Evolutionary conservation across 64 coral and sea anemone genomes (phyloP).

Genomic region (Acropora tenuis): DNA sequence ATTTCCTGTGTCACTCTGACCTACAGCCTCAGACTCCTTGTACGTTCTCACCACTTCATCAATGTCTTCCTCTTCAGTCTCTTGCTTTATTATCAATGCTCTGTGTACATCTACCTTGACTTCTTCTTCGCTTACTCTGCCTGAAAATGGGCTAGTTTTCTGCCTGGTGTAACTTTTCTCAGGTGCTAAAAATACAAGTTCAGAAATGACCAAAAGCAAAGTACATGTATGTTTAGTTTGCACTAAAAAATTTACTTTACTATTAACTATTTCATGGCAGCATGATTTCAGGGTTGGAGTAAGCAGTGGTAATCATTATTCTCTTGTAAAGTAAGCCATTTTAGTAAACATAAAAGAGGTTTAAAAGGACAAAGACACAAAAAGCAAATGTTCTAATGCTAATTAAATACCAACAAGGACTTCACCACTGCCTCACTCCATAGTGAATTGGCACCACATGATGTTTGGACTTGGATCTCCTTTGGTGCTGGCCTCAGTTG

Average conservation of each 20-base stretch:
- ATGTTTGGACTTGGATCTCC: no score
- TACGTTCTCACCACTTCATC: conserved; percentile 84
- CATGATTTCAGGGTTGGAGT: no score
- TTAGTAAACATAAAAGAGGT: no score
- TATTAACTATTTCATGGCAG: no score
- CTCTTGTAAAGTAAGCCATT: no score
- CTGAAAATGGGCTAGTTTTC: conserved; percentile 5
- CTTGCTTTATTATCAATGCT: conserved; percentile 33
- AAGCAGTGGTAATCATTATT: no score
- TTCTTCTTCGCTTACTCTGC: conserved; percentile 18
- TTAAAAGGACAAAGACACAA: background rate
- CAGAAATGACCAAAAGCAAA: background rate
- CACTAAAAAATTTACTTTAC: no score
- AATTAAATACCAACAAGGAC: background rate
- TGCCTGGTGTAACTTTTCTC: background rate
- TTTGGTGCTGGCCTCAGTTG: no score
- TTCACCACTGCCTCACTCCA: no score
- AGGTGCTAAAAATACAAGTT: background rate
- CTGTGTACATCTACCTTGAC: conserved; percentile 2
- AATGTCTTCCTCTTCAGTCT: conserved; percentile 88
- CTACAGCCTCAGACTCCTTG: conserved; percentile 71
- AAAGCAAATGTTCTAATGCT: background rate
- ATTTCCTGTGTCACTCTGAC: conserved; percentile 39
- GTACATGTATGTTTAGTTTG: no score
- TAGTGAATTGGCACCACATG: no score